phyloP scores from a whole-genome alignment of 2,113 vertebrate species.

The Chloropsis cyanopogon region DNA sequence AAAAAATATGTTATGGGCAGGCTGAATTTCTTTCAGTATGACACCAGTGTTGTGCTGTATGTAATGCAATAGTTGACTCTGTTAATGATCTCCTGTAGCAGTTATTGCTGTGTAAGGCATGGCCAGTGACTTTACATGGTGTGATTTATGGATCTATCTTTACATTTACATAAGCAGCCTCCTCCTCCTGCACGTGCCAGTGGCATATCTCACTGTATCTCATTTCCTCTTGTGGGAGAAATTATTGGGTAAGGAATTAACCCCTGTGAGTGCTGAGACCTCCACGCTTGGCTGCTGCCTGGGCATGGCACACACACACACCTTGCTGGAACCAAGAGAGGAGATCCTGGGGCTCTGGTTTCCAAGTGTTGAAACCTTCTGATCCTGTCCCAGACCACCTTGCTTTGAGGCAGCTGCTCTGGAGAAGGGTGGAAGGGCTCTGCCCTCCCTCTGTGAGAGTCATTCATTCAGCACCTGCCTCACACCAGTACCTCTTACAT shows the following conservation, averaged over 20 bases:
- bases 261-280: neutral
- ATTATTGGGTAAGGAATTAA: neutral
- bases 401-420: neutral
- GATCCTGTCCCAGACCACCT: neutral
- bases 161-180: neutral
- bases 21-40: neutral
- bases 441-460: neutral
- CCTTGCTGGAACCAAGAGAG: neutral
- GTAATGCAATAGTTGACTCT: neutral
- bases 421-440: neutral
- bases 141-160: neutral
- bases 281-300: neutral
- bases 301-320: neutral
- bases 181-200: neutral
- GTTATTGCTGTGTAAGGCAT: neutral
- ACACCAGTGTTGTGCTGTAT: neutral
- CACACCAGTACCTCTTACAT: neutral
- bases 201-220: neutral
- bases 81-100: neutral
- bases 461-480: neutral
- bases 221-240: neutral
- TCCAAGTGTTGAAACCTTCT: conserved; percentile 29
- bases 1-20: neutral
- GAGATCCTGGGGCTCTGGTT: neutral
- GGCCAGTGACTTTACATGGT: neutral